Percentiles rank a stretch among this genome's conserved stretches.
These are phyloP conservation scores for Burhinus bistriatus DNA, from an alignment of 2,113 vertebrate species.

Conservation along the genomic window DNA sequence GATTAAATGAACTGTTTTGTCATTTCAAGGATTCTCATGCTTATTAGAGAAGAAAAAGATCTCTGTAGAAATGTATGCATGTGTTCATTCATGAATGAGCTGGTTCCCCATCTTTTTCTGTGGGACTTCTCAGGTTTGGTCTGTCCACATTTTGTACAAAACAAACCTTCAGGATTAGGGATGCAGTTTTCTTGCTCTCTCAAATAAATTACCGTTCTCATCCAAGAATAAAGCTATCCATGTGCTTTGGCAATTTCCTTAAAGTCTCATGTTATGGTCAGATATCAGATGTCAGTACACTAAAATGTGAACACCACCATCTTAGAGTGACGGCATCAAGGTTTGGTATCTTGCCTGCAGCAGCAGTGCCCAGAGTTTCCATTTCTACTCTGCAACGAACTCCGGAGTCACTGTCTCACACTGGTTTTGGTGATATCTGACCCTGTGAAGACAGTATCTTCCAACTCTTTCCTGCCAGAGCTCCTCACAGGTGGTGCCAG, in stretches of 20 bases:
- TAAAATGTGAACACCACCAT: neutral
- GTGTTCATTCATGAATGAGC: neutral
- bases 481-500: neutral
- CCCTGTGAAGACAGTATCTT: neutral
- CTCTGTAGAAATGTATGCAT: neutral
- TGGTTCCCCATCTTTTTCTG: neutral
- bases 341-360: neutral
- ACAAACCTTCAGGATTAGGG: neutral
- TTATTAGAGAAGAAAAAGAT: neutral
- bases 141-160: neutral
- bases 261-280: neutral
- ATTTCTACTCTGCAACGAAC: neutral
- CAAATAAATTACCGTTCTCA: neutral
- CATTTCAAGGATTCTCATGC: neutral
- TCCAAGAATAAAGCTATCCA: neutral
- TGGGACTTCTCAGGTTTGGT: neutral
- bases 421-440: neutral
- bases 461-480: neutral
- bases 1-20: neutral
- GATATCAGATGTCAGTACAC: neutral
- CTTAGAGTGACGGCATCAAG: neutral
- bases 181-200: neutral
- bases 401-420: accelerated
- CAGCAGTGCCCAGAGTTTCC: neutral
- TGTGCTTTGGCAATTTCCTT: neutral